Conservation (phyloP, 2,113 vertebrate genomes). For the Lepisosteus oculatus region DNA sequence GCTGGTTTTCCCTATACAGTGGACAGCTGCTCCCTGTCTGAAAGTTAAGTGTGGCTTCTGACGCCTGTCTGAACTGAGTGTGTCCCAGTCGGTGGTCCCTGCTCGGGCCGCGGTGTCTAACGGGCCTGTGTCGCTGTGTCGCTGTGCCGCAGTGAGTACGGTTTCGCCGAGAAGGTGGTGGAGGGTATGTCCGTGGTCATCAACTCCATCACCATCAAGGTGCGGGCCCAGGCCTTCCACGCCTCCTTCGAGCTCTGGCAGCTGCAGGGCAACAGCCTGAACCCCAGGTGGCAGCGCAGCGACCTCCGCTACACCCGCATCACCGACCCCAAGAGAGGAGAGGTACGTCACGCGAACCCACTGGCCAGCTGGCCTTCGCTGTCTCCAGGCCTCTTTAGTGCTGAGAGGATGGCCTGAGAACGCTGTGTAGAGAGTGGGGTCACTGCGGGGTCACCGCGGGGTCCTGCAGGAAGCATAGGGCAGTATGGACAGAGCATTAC, state of each 20-base stretch:
- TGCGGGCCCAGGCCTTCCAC: conserved; percentile 90
- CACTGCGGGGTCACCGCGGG: too few relatives aligned
- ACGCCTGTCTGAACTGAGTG: too few relatives aligned
- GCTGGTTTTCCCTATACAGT: too few relatives aligned
- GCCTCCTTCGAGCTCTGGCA: conserved; percentile 97
- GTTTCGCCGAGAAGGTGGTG: conserved; percentile 97
- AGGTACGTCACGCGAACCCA: conserved; percentile 62
- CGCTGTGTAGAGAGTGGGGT: too few relatives aligned
- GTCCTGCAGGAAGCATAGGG: neutral
- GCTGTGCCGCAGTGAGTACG: conserved; percentile 80
- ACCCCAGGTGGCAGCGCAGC: conserved; percentile 90
- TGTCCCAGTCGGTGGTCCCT: too few relatives aligned
- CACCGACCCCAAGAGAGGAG: conserved; percentile 87
- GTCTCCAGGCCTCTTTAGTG: neutral
- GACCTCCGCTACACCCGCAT: conserved; percentile 91
- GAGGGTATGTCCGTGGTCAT: conserved; percentile 97
- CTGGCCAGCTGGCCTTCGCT: too few relatives aligned
- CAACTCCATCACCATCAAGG: conserved; percentile 95
- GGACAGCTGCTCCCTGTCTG: too few relatives aligned
- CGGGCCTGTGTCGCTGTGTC: neutral
- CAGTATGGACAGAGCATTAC: neutral
- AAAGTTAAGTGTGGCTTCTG: too few relatives aligned
- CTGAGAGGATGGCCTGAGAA: too few relatives aligned
- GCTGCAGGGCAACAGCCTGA: conserved; percentile 94
- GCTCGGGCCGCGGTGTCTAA: too few relatives aligned